Evolutionary conservation across 2,888 invertebrate genomes (phyloP), one percentile per base, ranked within the genome.

Genomic region (Homarus gammarus): DNA sequence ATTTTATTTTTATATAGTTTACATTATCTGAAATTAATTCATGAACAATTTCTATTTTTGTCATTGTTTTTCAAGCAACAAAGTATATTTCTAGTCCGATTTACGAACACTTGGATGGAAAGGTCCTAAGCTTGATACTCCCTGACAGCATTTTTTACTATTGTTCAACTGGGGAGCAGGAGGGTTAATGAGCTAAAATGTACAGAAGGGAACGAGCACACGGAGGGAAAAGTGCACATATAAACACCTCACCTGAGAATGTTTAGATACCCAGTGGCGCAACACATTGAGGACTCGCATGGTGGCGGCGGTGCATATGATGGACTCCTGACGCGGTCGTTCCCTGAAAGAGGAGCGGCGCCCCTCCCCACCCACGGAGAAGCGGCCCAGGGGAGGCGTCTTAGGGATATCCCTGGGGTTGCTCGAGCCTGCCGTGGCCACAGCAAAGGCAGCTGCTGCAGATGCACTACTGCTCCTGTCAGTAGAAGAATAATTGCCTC

Each of bases 201-300:
- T n/a, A n/a, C n/a, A n/a, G n/a, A n/a, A n/a, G n/a, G n/a, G n/a
- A n/a, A n/a, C n/a, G n/a, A n/a, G n/a, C n/a, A n/a, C n/a, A n/a
- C n/a, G n/a, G n/a, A n/a, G n/a, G n/a, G n/a, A n/a, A n/a, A n/a
- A n/a, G n/a, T n/a, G n/a, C n/a, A n/a, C n/a, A n/a, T n/a, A 44
- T 44, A 44, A 44, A 8, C 5, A 44, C 44, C 68, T 79, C 92
- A 95, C 95, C 94, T 97, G 97, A 0, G 97, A 96, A 93, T 98
- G 98, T 94, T 98, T 98, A 0, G 97, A 97, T 51, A 97, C 96
- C 98, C 98, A 98, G 93, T 98, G 98, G 91, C 97, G 95, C 77
- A 98, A 95, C 1, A 98, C 98, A 93, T 97, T 98, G 0, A 98
- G 95, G 0, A 98, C 98, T 91, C 98, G 94, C 98, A 98, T 98